phyloP scores from a whole-genome alignment of 2,888 invertebrate genomes.

The Cephalotes varians region DNA sequence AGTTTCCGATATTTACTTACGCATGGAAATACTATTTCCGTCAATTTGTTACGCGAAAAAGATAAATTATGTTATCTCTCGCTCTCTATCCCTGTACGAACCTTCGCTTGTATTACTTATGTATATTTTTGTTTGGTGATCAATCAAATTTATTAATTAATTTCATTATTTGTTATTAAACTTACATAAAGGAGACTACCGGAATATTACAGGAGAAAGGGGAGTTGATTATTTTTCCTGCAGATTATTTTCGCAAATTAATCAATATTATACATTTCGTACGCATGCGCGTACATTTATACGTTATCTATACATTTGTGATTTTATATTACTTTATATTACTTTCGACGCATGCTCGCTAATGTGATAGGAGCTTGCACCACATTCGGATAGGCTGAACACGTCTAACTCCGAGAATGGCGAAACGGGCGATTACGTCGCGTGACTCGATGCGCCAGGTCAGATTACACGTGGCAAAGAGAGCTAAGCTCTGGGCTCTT shows the following conservation, averaged over 20 bases:
- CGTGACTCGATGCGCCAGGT: constrained; percentile 68
- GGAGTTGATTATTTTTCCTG: not conserved
- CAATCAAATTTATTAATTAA: constrained; percentile 25
- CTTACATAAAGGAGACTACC: no score
- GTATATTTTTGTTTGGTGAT: not conserved
- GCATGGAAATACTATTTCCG: not conserved
- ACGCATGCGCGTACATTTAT: not conserved
- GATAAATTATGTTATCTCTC: constrained; percentile 18
- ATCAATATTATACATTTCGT: not conserved
- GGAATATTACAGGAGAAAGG: not conserved
- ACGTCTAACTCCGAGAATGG: constrained; percentile 56
- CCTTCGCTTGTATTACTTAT: not conserved
- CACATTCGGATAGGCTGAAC: constrained; percentile 2
- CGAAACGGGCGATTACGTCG: constrained; percentile 65
- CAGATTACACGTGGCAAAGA: constrained; percentile 68
- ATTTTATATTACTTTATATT: not conserved
- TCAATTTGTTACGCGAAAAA: constrained; percentile 26
- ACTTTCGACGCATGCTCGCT: not conserved
- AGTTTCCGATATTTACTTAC: constrained; percentile 35
- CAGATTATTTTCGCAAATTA: constrained; percentile 1
- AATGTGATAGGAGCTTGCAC: constrained; percentile 1
- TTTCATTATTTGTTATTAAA: not conserved
- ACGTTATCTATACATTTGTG: not conserved
- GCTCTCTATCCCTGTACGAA: not conserved
- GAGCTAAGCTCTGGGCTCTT: constrained; percentile 31